These are phyloP conservation scores for Danionella dracula DNA, from an alignment of 2,797 vertebrate species.

Conservation along the genomic window DNA sequence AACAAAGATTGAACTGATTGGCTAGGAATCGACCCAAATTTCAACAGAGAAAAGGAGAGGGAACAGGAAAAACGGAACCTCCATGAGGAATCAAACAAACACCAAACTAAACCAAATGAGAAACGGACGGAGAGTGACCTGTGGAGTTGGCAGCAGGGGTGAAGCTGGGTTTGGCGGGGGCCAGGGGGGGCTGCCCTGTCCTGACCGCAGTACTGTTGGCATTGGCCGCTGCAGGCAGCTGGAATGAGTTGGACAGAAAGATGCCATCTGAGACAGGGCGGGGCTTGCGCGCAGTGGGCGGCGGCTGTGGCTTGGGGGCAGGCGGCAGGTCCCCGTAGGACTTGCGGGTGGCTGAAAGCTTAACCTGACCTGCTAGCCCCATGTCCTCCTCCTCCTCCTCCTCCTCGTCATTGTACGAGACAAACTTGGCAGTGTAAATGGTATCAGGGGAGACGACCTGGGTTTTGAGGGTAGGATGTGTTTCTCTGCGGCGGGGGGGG, in stretches of 20 bases:
- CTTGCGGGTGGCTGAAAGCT: slow-evolving; percentile 83
- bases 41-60: slow-evolving; percentile 37
- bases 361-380: slow-evolving; percentile 91
- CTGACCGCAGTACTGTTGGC: slow-evolving; percentile 88
- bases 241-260: slow-evolving; percentile 91
- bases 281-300: slow-evolving; percentile 81
- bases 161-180: slow-evolving; percentile 79
- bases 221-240: slow-evolving; percentile 80
- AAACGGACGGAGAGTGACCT: slow-evolving; percentile 59
- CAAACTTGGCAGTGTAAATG: slow-evolving; percentile 98
- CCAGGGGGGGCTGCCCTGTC: slow-evolving; percentile 74
- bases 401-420: slow-evolving; percentile 90
- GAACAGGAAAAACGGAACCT: slow-evolving; percentile 45
- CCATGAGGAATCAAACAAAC: slow-evolving; percentile 42
- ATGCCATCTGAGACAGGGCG: slow-evolving; percentile 91
- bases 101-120: slow-evolving; percentile 43
- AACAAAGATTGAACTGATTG: slow-evolving; percentile 30
- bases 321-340: slow-evolving; percentile 87
- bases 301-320: slow-evolving; percentile 74
- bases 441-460: slow-evolving; percentile 91
- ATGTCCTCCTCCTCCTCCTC: slow-evolving; percentile 79
- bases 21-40: slow-evolving; percentile 19
- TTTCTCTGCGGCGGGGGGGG: slow-evolving; percentile 95
- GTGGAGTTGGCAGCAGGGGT: slow-evolving; percentile 69
- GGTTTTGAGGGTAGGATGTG: slow-evolving; percentile 96